Evolutionary conservation across 2,797 vertebrate species (phyloP).

Genomic region (Fundulus diaphanus): DNA sequence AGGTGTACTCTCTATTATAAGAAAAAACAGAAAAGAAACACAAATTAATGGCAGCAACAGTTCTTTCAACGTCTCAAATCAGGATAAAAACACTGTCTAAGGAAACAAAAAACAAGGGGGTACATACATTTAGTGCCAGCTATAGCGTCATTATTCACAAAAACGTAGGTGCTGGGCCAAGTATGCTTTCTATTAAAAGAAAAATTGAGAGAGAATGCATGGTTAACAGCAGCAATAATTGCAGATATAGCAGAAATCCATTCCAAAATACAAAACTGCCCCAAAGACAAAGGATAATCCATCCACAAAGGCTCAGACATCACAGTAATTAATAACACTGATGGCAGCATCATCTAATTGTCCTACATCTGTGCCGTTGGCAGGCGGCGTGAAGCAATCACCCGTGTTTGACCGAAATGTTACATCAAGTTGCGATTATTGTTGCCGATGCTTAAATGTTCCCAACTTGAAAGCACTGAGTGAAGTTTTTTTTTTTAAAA

Average conservation of each 20-base stretch:
- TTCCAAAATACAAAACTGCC: not conserved
- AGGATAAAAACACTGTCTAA: not conserved
- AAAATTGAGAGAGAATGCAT: not conserved
- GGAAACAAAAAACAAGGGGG: not conserved
- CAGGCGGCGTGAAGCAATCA: not conserved
- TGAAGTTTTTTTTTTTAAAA: not conserved
- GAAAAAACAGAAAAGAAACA: not conserved
- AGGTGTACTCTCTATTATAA: not conserved
- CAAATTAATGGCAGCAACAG: not conserved
- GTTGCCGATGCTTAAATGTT: not conserved
- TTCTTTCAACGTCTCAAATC: not conserved
- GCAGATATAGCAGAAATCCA: not conserved
- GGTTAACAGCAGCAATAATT: not conserved
- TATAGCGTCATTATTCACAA: not conserved
- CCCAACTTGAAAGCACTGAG: not conserved
- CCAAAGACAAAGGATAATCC: slow-evolving; percentile 33
- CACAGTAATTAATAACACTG: slow-evolving; percentile 50
- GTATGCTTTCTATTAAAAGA: not conserved
- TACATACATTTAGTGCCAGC: not conserved
- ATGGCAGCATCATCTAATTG: slow-evolving; percentile 43
- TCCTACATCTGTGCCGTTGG: slow-evolving; percentile 24
- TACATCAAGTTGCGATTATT: not conserved
- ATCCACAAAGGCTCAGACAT: slow-evolving; percentile 30
- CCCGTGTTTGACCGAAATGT: not conserved
- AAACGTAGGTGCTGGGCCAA: not conserved